Evolutionary conservation across 2,888 invertebrate species (phyloP), one percentile per base, ranked within the genome.

Genomic region (Iselma pallidipennis): DNA sequence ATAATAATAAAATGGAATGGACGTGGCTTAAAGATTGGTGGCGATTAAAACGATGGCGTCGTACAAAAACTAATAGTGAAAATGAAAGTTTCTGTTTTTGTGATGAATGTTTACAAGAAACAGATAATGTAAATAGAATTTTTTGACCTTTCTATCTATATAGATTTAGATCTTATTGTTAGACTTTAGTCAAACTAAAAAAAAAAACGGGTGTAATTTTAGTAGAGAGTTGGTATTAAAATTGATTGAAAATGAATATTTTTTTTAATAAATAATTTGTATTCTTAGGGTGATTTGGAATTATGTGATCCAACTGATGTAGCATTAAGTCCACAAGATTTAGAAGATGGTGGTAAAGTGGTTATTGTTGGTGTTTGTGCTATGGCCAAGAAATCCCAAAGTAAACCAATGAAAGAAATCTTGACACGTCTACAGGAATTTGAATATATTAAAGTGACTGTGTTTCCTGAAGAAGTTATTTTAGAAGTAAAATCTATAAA

Each of bases 321-420:
- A 57, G 74, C 74, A 59, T 75, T 83, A 75, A 80, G 80, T 59
- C 71, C 76, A 63, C 80, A 80, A 69, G 84, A 83, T 65, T 75
- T 82, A 78, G 85, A 85, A 65, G 84, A 84, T 51, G 87, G 84
- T 79, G 91, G 91, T 75, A 95, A 95, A 82, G 94, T 96, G 78
- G 96, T 99, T 74, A 88, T 96, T 80, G 96, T 99, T 74, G 99
- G 99, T 66, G 92, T 99, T 63, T 99, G 99, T 85, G 98, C 99
- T 71, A 99, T 99, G 99, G 93, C 95, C 77, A 98, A 99, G 84
- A 99, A 99, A 83, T 96, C 98, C 33, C 94, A 96, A 79, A 97
- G 98, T 68, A 98, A 98, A 82, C 99, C 99, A 12, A 99, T 99
- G 99, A 94, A 94, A 79, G 98, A 98, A 83, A 99, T 99, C 74